phyloP scores from a whole-genome alignment of 1,140 invertebrate genomes.

The Microplitis demolitor region DNA sequence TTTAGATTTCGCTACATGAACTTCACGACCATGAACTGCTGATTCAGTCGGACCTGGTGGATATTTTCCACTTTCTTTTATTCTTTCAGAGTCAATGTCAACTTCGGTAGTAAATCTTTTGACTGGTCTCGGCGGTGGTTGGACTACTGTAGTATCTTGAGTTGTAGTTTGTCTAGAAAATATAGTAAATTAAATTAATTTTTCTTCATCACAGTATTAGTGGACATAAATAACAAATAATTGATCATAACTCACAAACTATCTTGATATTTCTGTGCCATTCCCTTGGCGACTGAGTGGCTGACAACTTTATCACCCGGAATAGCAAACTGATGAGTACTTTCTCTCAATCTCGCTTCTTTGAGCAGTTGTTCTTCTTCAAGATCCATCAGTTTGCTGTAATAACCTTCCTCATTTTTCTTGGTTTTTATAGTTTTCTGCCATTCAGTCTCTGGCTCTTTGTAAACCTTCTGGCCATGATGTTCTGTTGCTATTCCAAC shows the following conservation, averaged over 20 bases:
- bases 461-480: slow-evolving; percentile 71
- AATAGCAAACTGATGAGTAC: slow-evolving; percentile 81
- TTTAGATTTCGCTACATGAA: slow-evolving; percentile 84
- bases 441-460: slow-evolving; percentile 82
- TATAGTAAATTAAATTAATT: slow-evolving; percentile 15
- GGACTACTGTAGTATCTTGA: slow-evolving; percentile 54
- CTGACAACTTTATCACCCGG: slow-evolving; percentile 81
- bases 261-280: slow-evolving; percentile 84
- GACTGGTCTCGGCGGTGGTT: slow-evolving; percentile 42
- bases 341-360: slow-evolving; percentile 76
- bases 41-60: slow-evolving; percentile 79
- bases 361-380: slow-evolving; percentile 85
- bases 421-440: slow-evolving; percentile 80
- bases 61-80: slow-evolving; percentile 46
- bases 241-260: slow-evolving; percentile 72
- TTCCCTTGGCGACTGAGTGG: slow-evolving; percentile 79
- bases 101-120: slow-evolving; percentile 59
- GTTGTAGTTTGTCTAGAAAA: slow-evolving; percentile 58
- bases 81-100: slow-evolving; percentile 54
- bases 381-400: slow-evolving; percentile 79
- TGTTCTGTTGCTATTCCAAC: slow-evolving; percentile 67
- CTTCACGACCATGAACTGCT: slow-evolving; percentile 84
- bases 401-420: slow-evolving; percentile 80
- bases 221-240: background rate
- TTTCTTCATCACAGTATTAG: too few species aligned